These are phyloP conservation scores for Aleadryas rufinucha DNA, from an alignment of 2,113 vertebrate species.

Conservation along the genomic window DNA sequence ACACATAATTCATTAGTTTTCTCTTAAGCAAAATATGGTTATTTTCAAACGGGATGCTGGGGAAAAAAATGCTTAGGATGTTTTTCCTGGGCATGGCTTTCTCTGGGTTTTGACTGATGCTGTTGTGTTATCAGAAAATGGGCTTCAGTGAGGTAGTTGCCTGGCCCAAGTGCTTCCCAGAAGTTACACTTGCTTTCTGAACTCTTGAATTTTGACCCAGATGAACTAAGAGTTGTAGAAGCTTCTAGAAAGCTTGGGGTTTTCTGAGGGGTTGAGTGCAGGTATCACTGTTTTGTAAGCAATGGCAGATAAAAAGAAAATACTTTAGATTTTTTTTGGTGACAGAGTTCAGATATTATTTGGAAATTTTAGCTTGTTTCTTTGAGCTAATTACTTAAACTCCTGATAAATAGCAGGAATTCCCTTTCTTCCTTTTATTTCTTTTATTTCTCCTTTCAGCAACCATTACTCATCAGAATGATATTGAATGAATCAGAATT, in stretches of 20 bases:
- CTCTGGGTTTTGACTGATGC: not conserved
- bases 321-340: not conserved
- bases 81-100: not conserved
- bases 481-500: not conserved
- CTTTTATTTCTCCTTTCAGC: not conserved
- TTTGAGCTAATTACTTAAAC: not conserved
- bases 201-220: not conserved
- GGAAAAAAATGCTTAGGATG: not conserved
- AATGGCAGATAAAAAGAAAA: not conserved
- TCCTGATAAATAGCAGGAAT: not conserved
- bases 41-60: not conserved
- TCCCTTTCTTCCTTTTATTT: not conserved
- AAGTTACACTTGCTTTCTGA: not conserved
- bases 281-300: not conserved
- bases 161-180: not conserved
- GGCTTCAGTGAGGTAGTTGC: not conserved
- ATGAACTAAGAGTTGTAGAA: not conserved
- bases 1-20: conserved; percentile 4
- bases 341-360: not conserved
- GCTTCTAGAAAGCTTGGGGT: not conserved
- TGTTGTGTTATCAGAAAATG: not conserved
- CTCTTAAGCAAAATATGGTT: not conserved
- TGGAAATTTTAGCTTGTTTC: not conserved
- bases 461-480: not conserved
- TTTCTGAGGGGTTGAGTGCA: not conserved